phyloP scores from a whole-genome alignment of 2,888 invertebrate species.

The Graphium colonna region DNA sequence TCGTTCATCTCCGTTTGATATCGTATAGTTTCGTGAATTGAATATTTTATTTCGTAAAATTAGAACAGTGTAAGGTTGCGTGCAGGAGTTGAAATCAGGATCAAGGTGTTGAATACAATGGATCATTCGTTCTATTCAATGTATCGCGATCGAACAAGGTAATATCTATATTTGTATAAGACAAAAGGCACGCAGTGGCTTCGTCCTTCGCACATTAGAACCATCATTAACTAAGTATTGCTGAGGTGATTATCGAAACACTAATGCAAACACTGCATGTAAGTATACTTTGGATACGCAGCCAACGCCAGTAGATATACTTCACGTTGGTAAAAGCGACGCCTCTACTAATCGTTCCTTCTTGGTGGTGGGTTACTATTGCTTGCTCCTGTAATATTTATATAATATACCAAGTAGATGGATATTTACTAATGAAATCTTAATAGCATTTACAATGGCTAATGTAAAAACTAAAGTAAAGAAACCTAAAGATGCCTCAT shows the following conservation, averaged over 20 bases:
- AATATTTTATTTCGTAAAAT: slow-evolving; percentile 16
- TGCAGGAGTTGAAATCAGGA: slow-evolving; percentile 21
- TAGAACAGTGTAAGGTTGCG: slow-evolving; percentile 22
- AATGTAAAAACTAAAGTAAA: slow-evolving; percentile 62
- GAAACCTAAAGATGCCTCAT: slow-evolving; percentile 49
- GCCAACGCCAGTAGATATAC: slow-evolving; percentile 27
- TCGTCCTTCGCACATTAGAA: slow-evolving; percentile 75
- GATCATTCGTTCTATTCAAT: slow-evolving; percentile 42
- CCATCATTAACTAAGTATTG: slow-evolving; percentile 69
- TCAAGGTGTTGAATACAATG: slow-evolving; percentile 38
- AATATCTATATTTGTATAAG: slow-evolving; percentile 60
- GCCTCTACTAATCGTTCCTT: slow-evolving; percentile 46
- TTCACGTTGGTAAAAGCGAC: slow-evolving; percentile 20
- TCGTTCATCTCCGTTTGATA: slow-evolving; percentile 18
- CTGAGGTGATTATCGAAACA: slow-evolving; percentile 71
- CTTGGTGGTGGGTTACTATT: slow-evolving; percentile 59
- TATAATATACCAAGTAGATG: slow-evolving; percentile 35
- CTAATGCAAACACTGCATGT: slow-evolving; percentile 68
- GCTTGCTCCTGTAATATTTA: slow-evolving; percentile 32
- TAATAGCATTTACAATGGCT: slow-evolving; percentile 52
- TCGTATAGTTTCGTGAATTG: slow-evolving; percentile 18
- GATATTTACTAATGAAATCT: slow-evolving; percentile 48
- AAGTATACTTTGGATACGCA: slow-evolving; percentile 55
- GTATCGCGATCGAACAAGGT: slow-evolving; percentile 55
- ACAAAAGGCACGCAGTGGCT: slow-evolving; percentile 66